Evolutionary conservation across 2,888 invertebrate species (phyloP).

Genomic region (Choristoneura rosaceana): DNA sequence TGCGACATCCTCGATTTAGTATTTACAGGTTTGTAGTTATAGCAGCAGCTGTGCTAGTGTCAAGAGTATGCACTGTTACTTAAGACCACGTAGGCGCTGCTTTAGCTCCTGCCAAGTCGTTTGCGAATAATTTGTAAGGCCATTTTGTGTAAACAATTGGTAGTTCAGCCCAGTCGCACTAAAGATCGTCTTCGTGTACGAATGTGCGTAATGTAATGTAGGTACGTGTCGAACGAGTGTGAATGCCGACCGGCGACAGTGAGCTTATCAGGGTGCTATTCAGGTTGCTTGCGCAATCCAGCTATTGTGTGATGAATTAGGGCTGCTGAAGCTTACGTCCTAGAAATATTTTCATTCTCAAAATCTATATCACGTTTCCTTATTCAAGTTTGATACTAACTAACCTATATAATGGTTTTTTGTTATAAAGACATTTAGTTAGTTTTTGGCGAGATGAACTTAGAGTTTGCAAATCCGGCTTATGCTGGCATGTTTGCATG

Average conservation of each 20-base stretch:
- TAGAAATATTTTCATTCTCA: background rate
- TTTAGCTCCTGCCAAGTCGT: conserved; percentile 29
- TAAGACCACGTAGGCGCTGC: conserved; percentile 13
- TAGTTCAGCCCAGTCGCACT: conserved; percentile 1
- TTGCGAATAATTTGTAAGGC: conserved; percentile 14
- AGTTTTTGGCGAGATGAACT: background rate
- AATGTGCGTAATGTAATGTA: conserved; percentile 17
- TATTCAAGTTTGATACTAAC: too few species aligned
- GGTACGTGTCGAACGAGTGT: conserved; percentile 48
- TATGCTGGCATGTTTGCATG: too few species aligned
- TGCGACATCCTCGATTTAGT: conserved; percentile 3
- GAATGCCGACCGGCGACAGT: conserved; percentile 55
- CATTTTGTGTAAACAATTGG: conserved; percentile 27
- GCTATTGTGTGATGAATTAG: conserved; percentile 58
- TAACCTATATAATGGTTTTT: background rate
- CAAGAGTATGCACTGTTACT: conserved; percentile 12
- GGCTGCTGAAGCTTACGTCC: conserved; percentile 38
- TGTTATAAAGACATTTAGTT: background rate
- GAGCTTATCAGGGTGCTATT: conserved; percentile 55
- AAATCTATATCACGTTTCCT: background rate
- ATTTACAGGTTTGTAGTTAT: background rate
- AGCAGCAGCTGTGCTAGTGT: background rate
- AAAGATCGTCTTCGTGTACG: conserved; percentile 7
- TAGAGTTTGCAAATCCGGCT: background rate
- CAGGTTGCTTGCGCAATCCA: conserved; percentile 55